Evolutionary conservation across 37 sponge, comb jelly and placozoan genomes (phyloP).

Genomic region (Spongia lamella): DNA sequence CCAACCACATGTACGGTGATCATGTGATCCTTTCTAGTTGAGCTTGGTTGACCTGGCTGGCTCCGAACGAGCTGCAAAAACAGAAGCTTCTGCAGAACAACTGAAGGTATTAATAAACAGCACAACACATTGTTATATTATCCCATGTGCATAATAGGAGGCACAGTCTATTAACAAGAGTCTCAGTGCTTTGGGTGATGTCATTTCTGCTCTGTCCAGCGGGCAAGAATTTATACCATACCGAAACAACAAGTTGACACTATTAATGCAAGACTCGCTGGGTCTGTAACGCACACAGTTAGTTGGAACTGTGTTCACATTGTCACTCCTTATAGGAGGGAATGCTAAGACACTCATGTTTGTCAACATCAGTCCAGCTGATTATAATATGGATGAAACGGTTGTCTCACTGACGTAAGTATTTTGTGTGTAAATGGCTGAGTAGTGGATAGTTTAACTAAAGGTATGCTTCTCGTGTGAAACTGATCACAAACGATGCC

Average conservation of each 20-base stretch:
- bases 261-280: constrained; percentile 70
- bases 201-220: constrained; percentile 44
- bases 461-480: constrained; percentile 61
- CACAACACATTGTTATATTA: too few relatives aligned
- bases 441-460: constrained; percentile 1
- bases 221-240: constrained; percentile 54
- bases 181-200: constrained; percentile 57
- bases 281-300: constrained; percentile 22
- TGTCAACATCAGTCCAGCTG: constrained; percentile 70
- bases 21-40: constrained; percentile 17
- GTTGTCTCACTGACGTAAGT: constrained; percentile 63
- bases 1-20: neutral
- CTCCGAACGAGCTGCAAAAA: constrained; percentile 63
- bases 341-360: constrained; percentile 74
- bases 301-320: too few relatives aligned
- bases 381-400: constrained; percentile 64
- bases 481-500: constrained; percentile 66
- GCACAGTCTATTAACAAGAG: constrained; percentile 69
- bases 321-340: constrained; percentile 42
- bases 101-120: constrained; percentile 12
- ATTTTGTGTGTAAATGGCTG: too few relatives aligned
- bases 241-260: constrained; percentile 61
- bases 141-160: constrained; percentile 17
- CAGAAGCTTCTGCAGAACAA: constrained; percentile 59
- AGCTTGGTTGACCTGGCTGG: constrained; percentile 72